Conservation (phyloP, 2,888 invertebrate species). For the Clepsis dumicolana region DNA sequence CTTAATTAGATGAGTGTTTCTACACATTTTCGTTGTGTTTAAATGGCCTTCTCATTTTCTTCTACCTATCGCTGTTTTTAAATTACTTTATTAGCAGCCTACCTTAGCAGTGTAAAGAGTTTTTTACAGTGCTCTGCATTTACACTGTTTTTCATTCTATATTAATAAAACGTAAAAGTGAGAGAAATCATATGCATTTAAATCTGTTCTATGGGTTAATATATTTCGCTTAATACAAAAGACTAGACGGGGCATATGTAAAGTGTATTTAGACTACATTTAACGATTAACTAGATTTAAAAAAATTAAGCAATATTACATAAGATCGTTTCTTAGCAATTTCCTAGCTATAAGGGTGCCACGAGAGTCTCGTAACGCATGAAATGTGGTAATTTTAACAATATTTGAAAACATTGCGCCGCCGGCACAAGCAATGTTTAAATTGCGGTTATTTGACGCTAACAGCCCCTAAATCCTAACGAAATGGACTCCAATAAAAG, state of each 20-base stretch:
- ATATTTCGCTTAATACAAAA: not conserved
- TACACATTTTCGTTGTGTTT: slow-evolving; percentile 1
- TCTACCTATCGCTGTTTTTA: not conserved
- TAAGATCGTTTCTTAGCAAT: slow-evolving; percentile 46
- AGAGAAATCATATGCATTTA: no score
- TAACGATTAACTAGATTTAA: slow-evolving; percentile 7
- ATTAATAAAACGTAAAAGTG: no score
- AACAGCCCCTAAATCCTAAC: slow-evolving; percentile 67
- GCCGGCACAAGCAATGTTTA: slow-evolving; percentile 54
- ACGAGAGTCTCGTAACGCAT: slow-evolving; percentile 55
- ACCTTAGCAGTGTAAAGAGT: not conserved
- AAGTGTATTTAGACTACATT: not conserved
- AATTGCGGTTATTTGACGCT: slow-evolving; percentile 65
- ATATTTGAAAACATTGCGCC: slow-evolving; percentile 64
- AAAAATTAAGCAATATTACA: slow-evolving; percentile 33
- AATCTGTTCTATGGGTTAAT: not conserved
- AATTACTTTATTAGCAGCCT: not conserved
- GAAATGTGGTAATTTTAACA: slow-evolving; percentile 64
- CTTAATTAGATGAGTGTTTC: slow-evolving; percentile 25
- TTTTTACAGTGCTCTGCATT: not conserved
- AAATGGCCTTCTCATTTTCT: not conserved
- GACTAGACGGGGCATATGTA: not conserved
- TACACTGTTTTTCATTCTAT: no score
- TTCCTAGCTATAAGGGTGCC: slow-evolving; percentile 48
- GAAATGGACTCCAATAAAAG: slow-evolving; percentile 70